phyloP scores from a whole-genome alignment of 2,888 invertebrate species.

The Linnaemya vulpina region DNA sequence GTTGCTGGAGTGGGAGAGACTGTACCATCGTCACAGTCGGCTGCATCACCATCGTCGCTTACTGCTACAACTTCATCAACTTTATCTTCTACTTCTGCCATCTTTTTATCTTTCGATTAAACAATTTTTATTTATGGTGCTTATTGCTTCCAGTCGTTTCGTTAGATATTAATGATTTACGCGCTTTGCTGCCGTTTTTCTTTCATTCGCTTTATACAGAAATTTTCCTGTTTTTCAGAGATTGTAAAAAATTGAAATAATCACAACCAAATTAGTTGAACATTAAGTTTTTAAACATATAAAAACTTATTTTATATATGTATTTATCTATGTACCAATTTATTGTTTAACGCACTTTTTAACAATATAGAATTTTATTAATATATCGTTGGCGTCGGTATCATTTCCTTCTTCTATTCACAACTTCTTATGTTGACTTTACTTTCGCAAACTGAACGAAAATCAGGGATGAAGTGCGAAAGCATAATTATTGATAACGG shows the following conservation, averaged over 20 bases:
- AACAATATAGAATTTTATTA: slow-evolving; percentile 33
- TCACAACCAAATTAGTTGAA: background rate
- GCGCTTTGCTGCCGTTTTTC: slow-evolving; percentile 57
- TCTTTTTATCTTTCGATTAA: slow-evolving; percentile 6
- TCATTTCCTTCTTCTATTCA: slow-evolving; percentile 1
- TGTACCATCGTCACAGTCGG: slow-evolving; percentile 61
- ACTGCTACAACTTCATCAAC: slow-evolving; percentile 69
- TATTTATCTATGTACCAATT: background rate
- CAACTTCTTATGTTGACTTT: background rate
- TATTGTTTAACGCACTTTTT: slow-evolving; percentile 29
- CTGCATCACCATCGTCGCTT: slow-evolving; percentile 57
- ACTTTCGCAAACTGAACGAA: background rate
- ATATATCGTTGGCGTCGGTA: slow-evolving; percentile 44
- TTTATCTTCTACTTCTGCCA: slow-evolving; percentile 36
- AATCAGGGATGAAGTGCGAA: background rate
- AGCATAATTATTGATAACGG: background rate
- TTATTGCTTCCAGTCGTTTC: slow-evolving; percentile 3
- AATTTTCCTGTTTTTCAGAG: slow-evolving; percentile 47
- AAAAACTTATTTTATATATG: background rate
- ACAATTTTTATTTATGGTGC: background rate
- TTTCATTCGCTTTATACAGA: slow-evolving; percentile 68
- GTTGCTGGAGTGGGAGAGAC: slow-evolving; percentile 63
- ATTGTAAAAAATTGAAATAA: background rate
- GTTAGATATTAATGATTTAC: slow-evolving; percentile 42
- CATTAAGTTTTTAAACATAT: background rate